A percentile compares a stretch with the other conserved stretches of the same genome.
Conservation (phyloP, 2,113 vertebrate genomes). For the Clarias batrachus region DNA sequence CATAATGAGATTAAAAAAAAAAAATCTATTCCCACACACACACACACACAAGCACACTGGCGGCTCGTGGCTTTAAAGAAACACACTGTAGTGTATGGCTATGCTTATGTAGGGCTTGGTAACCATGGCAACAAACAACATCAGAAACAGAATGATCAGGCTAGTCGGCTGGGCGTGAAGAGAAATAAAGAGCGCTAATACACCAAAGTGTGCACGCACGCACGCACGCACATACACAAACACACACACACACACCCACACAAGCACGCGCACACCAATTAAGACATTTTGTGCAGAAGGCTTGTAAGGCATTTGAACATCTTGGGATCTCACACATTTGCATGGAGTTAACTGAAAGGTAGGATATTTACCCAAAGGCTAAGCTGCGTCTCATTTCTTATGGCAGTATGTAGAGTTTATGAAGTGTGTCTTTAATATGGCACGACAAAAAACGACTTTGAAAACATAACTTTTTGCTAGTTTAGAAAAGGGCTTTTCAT, state of each 20-base stretch:
- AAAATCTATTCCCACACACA: neutral
- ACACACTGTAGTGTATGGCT: constrained; percentile 58
- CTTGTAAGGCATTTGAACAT: neutral
- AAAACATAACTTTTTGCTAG: neutral
- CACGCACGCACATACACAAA: neutral
- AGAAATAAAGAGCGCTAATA: constrained; percentile 46
- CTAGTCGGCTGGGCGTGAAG: constrained; percentile 65
- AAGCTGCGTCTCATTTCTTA: neutral
- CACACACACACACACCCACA: neutral
- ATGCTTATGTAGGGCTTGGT: constrained; percentile 72
- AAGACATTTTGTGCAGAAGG: neutral
- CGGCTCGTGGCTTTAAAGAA: constrained; percentile 53
- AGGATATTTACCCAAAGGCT: neutral
- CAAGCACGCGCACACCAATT: neutral
- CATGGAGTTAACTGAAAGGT: neutral
- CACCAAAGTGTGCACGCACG: neutral
- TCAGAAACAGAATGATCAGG: constrained; percentile 66
- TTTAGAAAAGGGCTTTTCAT: too few relatives aligned
- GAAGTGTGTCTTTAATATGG: neutral
- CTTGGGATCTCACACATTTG: neutral
- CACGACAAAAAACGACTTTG: neutral
- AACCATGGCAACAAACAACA: constrained; percentile 79
- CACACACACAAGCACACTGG: constrained; percentile 37
- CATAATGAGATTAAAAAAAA: neutral
- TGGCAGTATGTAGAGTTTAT: neutral